phyloP scores from a whole-genome alignment of 2,888 invertebrate species.

The Plebejus melissa region DNA sequence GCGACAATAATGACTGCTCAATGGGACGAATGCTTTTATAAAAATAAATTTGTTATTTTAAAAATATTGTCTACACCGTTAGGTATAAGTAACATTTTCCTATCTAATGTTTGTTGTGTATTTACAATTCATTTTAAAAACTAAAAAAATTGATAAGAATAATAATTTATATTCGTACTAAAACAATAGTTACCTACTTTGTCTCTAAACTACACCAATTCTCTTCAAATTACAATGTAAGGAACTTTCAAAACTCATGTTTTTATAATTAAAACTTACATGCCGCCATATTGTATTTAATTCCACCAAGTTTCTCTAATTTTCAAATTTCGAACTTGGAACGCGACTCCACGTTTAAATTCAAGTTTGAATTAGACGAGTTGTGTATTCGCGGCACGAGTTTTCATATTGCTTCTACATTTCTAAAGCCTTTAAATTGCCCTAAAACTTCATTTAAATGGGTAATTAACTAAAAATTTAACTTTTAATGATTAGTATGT shows the following conservation, averaged over 20 bases:
- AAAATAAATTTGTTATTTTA: too few relatives aligned
- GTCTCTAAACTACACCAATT: neutral
- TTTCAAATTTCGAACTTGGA: conserved; percentile 73
- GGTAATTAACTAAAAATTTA: neutral
- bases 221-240: conserved; percentile 5
- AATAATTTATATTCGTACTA: neutral
- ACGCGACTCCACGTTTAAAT: conserved; percentile 65
- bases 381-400: conserved; percentile 69
- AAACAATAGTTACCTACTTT: neutral
- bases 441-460: conserved; percentile 35
- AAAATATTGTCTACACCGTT: neutral
- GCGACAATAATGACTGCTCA: too few relatives aligned
- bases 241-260: conserved; percentile 21
- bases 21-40: too few relatives aligned
- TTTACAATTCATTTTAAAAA: neutral
- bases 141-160: neutral
- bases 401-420: conserved; percentile 60
- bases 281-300: conserved; percentile 48
- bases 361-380: conserved; percentile 71
- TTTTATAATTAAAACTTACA: conserved; percentile 35
- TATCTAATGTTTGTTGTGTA: neutral
- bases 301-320: conserved; percentile 71
- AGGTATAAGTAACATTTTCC: neutral
- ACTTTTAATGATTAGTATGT: too few relatives aligned
- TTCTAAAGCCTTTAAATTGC: conserved; percentile 45